Percentiles rank a stretch among this genome's conserved stretches.
Conservation (phyloP, 2,797 vertebrate species). For the Takifugu ocellatus region DNA sequence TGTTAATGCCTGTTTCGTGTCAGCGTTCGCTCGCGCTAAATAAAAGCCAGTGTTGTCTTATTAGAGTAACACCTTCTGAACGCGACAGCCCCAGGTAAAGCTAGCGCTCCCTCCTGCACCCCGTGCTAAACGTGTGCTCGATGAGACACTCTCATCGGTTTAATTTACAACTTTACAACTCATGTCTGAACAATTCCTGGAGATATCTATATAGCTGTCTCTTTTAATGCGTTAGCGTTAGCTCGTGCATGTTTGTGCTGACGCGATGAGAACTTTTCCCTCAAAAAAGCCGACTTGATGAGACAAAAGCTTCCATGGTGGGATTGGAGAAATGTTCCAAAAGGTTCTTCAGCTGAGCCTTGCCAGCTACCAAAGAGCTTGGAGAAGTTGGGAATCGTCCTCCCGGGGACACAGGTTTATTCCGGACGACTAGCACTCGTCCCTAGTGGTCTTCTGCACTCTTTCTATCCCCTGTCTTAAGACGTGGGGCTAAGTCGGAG, state of each 20-base stretch:
- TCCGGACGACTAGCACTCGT: conserved; percentile 48
- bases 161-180: conserved; percentile 47
- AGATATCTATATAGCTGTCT: conserved; percentile 16
- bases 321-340: conserved; percentile 1
- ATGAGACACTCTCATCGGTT: conserved; percentile 56
- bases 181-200: conserved; percentile 36
- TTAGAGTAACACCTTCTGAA: conserved; percentile 69
- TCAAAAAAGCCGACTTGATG: conserved; percentile 14
- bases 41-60: conserved; percentile 71
- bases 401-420: conserved; percentile 73
- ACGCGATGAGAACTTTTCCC: conserved; percentile 44
- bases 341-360: not conserved
- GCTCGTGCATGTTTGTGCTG: conserved; percentile 42
- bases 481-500: conserved; percentile 69
- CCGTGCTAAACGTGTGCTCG: conserved; percentile 66
- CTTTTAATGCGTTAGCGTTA: no score
- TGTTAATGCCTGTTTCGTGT: conserved; percentile 75
- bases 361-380: conserved; percentile 23
- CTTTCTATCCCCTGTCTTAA: conserved; percentile 54
- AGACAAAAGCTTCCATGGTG: conserved; percentile 27
- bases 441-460: conserved; percentile 51
- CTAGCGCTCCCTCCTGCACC: conserved; percentile 52
- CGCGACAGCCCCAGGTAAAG: conserved; percentile 65
- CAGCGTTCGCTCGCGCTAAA: conserved; percentile 66
- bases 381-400: conserved; percentile 41